These are phyloP conservation scores for Dasypus novemcinctus DNA, from an alignment of 2,113 vertebrate genomes.

Conservation along the genomic window DNA sequence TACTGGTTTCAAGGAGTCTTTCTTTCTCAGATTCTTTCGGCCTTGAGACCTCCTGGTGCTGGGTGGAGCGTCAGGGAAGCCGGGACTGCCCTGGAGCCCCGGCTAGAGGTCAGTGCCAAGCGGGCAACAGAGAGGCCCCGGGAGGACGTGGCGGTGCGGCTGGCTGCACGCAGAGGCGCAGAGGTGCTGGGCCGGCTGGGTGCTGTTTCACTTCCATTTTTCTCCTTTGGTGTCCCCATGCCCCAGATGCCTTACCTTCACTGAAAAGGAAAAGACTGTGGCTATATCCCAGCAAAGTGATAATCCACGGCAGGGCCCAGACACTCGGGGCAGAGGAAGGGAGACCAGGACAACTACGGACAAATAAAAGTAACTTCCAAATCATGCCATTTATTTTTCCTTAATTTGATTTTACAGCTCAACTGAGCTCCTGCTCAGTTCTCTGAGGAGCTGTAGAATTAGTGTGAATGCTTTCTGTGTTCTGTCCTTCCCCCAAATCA, in stretches of 20 bases:
- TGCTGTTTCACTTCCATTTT: background rate
- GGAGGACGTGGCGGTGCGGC: background rate
- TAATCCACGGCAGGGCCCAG: background rate
- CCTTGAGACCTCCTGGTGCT: background rate
- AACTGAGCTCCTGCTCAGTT: background rate
- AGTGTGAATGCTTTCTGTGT: accelerated
- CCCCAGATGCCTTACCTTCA: background rate
- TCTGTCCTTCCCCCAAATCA: background rate
- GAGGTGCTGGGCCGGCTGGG: background rate
- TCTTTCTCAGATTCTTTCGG: background rate
- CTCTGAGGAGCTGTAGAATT: background rate
- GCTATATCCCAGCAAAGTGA: background rate
- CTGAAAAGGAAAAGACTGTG: background rate
- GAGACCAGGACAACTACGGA: background rate
- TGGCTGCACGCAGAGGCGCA: background rate
- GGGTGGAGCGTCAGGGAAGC: background rate
- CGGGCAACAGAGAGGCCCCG: background rate
- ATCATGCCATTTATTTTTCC: background rate
- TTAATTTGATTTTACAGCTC: background rate
- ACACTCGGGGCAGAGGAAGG: background rate
- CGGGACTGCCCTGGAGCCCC: background rate
- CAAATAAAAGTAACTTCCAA: background rate
- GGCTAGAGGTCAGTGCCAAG: background rate
- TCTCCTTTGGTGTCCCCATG: background rate
- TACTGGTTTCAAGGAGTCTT: background rate